Evolutionary conservation across 2,797 vertebrate genomes (phyloP).

Genomic region (Myotis findleyi): DNA sequence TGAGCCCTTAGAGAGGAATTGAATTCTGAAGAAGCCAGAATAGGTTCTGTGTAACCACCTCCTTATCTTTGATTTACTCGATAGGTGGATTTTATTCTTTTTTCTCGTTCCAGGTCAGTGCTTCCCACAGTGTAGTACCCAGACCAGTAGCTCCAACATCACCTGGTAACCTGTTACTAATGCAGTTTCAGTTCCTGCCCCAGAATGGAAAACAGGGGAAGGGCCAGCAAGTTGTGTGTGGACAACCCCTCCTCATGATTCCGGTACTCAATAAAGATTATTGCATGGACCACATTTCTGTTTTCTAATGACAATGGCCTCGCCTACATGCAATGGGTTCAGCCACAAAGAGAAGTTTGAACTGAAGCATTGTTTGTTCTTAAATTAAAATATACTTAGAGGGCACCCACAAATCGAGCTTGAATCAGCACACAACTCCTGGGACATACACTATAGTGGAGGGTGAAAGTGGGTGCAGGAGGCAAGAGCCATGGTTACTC

Average conservation of each 20-base stretch:
- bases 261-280: not conserved
- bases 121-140: not conserved
- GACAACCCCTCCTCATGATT: not conserved
- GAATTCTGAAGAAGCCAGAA: not conserved
- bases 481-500: not conserved
- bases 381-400: not conserved
- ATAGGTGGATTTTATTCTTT: not conserved
- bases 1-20: not conserved
- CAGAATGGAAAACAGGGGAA: not conserved
- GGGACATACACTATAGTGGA: not conserved
- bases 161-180: not conserved
- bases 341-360: not conserved
- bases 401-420: not conserved
- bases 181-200: not conserved
- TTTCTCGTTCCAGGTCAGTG: not conserved
- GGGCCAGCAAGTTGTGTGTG: not conserved
- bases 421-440: not conserved
- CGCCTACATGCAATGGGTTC: not conserved
- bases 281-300: not conserved
- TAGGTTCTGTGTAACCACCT: no score
- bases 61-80: not conserved
- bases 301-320: not conserved
- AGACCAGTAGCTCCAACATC: not conserved
- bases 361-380: not conserved
- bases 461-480: not conserved